Evolutionary conservation across 2,797 vertebrate species (phyloP), one percentile per base, ranked within the genome.

Genomic region (Numenius phaeopus): DNA sequence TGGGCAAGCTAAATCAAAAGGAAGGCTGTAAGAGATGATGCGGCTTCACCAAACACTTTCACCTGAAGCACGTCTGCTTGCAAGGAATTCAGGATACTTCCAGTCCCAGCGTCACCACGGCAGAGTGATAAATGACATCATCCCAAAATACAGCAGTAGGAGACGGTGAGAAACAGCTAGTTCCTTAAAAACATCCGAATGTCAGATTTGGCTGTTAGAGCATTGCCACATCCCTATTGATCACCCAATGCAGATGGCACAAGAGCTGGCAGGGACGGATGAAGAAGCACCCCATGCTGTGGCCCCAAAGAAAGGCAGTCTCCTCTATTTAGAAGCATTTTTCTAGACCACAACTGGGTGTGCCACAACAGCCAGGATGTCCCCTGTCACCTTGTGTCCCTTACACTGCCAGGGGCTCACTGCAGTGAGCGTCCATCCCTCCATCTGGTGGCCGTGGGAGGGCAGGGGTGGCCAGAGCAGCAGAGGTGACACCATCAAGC

Each of bases 141-240:
- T 12, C 34, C 39, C 39, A 64, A 49, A 64, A 80, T 4, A 30
- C 39, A 73, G 44, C 2, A 0, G 57, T 32, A 27, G 52, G 73
- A 64, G 39, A 42, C 0, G 1, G 42, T 10, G 10, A 72, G 77
- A 40, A 62, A 66, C 37, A 72, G 65, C n/a, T 5, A 58, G 14
- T 5, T 86, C 20, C 19, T 70, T 49, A 44, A 79, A 75, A 70
- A 55, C 40, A 84, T 8, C 67, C 14, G 12, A 64, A n/a, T 5
- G 7, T 39, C 26, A 42, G 19, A 39, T 32, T 58, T 3, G 3
- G 46, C 67, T 80, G 20, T 29, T 75, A 30, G 27, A 50, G 44
- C 5, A 0, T 30, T 5, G 0, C 30, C 1, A 1, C 30, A 50
- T 29, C 66, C 47, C 59, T 40, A 2, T 1, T 10, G 37, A 46